phyloP scores from a whole-genome alignment of 2,888 invertebrate species.

The Odontocerum albicorne region DNA sequence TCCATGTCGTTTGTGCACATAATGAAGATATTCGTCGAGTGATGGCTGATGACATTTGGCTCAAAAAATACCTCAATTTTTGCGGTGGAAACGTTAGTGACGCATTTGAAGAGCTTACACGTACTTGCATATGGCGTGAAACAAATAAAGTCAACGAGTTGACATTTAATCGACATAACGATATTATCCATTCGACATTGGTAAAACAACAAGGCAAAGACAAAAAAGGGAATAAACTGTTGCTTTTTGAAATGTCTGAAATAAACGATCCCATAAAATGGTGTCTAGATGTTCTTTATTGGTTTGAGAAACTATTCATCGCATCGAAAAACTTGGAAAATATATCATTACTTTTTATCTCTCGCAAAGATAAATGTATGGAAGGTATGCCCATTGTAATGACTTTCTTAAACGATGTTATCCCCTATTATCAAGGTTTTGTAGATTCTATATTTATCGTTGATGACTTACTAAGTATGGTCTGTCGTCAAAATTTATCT shows the following conservation, averaged over 20 bases:
- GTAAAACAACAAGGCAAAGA: slow-evolving; percentile 1
- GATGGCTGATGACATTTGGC: no score
- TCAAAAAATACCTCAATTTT: no score
- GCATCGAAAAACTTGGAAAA: not conserved
- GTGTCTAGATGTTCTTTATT: no score
- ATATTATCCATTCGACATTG: no score
- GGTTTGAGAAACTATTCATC: not conserved
- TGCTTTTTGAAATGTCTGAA: not conserved
- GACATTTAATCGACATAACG: no score
- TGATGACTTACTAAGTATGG: not conserved
- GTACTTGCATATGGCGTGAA: no score
- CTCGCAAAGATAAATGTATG: not conserved
- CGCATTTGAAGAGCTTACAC: no score
- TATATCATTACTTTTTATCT: not conserved
- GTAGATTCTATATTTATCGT: not conserved
- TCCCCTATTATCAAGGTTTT: not conserved
- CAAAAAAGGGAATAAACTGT: not conserved
- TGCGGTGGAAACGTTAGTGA: no score
- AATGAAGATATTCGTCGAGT: no score
- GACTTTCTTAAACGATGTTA: not conserved
- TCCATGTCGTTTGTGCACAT: no score
- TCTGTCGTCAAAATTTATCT: not conserved
- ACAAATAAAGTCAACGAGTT: no score
- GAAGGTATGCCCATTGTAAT: not conserved
- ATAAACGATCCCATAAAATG: no score